Evolutionary conservation across 2,888 invertebrate genomes (phyloP).

Genomic region (Peribatodes rhomboidaria): DNA sequence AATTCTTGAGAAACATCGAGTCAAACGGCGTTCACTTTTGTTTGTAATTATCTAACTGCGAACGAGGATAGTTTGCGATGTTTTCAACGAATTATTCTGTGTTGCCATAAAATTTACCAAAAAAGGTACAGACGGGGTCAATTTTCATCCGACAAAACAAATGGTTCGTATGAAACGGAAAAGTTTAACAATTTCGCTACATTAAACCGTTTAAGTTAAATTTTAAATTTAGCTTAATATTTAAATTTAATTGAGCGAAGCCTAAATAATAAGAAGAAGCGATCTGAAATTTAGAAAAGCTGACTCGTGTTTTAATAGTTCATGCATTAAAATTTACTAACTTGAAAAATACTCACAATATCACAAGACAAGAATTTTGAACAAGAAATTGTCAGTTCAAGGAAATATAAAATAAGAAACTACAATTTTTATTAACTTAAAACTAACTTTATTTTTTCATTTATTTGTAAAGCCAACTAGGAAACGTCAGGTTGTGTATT

Average conservation of each 20-base stretch:
- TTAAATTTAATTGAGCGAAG: constrained; percentile 68
- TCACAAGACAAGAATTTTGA: constrained; percentile 26
- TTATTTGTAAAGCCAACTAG: neutral
- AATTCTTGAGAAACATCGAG: neutral
- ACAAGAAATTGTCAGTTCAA: constrained; percentile 54
- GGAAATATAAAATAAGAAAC: constrained; percentile 31
- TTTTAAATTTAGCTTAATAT: constrained; percentile 29
- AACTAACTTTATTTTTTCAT: neutral
- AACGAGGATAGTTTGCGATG: neutral
- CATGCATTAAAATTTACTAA: constrained; percentile 57
- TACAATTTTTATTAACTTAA: neutral
- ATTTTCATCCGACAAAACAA: constrained; percentile 71
- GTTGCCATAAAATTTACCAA: constrained; percentile 55
- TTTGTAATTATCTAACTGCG: neutral
- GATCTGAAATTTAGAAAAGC: constrained; percentile 54
- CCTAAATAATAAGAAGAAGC: constrained; percentile 84
- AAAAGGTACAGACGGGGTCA: constrained; percentile 68
- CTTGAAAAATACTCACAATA: constrained; percentile 19
- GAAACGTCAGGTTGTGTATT: neutral
- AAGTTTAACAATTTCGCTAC: constrained; percentile 48
- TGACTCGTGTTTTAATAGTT: constrained; percentile 35
- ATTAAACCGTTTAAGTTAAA: constrained; percentile 21
- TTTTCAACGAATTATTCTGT: constrained; percentile 54
- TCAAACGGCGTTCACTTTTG: neutral
- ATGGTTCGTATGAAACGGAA: constrained; percentile 57